Conservation (phyloP, 2,888 invertebrate genomes). For the Barypeithes pellucidus region DNA sequence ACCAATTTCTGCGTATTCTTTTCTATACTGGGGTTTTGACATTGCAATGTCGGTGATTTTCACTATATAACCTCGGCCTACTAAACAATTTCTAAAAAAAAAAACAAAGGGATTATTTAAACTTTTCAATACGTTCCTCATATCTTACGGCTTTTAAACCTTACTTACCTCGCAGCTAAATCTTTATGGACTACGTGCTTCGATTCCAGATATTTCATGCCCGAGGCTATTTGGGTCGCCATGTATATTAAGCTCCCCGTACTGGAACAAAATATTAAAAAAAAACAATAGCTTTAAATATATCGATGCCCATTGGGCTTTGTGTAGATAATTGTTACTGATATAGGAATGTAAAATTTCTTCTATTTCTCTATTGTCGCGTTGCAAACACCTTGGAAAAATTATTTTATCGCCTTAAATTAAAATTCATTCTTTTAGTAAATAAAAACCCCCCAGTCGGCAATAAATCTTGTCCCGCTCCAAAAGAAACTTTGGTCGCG, state of each 20-base stretch:
- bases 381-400: too few relatives aligned
- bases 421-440: too few relatives aligned
- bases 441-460: too few relatives aligned
- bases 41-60: constrained; percentile 79
- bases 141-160: not conserved
- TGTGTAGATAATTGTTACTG: too few relatives aligned
- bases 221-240: constrained; percentile 84
- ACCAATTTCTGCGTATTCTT: constrained; percentile 78
- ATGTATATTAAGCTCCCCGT: constrained; percentile 81
- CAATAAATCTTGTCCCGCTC: too few relatives aligned
- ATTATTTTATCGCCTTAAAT: too few relatives aligned
- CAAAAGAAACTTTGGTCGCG: constrained; percentile 14
- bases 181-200: constrained; percentile 86
- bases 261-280: constrained; percentile 70
- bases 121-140: not conserved
- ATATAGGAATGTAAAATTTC: too few relatives aligned
- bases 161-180: constrained; percentile 79
- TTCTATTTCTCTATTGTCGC: too few relatives aligned
- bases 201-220: constrained; percentile 86
- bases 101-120: constrained; percentile 5
- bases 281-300: too few relatives aligned
- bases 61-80: constrained; percentile 75
- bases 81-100: constrained; percentile 75
- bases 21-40: constrained; percentile 76
- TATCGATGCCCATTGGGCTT: too few relatives aligned